Conservation (phyloP, 2,797 vertebrate species). For the Centropyge bicolor region DNA sequence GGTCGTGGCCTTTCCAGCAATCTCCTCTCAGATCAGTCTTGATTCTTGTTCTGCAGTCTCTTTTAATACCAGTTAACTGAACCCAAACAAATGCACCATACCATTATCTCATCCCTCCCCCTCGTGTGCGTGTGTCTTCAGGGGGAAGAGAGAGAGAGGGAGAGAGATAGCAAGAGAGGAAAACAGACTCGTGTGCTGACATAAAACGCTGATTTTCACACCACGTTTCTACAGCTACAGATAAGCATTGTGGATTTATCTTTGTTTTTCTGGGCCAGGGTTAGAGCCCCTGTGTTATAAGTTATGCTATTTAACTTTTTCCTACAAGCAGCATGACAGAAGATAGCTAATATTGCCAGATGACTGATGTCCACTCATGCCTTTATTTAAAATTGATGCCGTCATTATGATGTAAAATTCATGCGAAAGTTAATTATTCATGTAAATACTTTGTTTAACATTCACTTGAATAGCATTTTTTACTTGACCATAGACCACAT, state of each 20-base stretch:
- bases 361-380: constrained; percentile 2
- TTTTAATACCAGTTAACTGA: constrained; percentile 53
- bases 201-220: constrained; percentile 4
- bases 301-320: neutral
- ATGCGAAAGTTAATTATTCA: constrained; percentile 26
- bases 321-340: neutral
- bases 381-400: constrained; percentile 28
- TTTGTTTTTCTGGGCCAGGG: neutral
- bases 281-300: neutral
- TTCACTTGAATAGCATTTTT: neutral
- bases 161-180: neutral
- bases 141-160: neutral
- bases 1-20: constrained; percentile 46
- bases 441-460: constrained; percentile 21
- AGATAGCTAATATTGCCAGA: neutral
- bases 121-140: constrained; percentile 4
- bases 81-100: constrained; percentile 46
- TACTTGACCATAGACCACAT: neutral
- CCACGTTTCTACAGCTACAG: constrained; percentile 23
- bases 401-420: constrained; percentile 3
- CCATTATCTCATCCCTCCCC: constrained; percentile 28
- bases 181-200: neutral
- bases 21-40: constrained; percentile 62
- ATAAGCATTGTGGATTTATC: constrained; percentile 10
- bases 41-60: constrained; percentile 48